Evolutionary conservation across 2,797 vertebrate species (phyloP).

Genomic region (Perdix hodgsoniae): DNA sequence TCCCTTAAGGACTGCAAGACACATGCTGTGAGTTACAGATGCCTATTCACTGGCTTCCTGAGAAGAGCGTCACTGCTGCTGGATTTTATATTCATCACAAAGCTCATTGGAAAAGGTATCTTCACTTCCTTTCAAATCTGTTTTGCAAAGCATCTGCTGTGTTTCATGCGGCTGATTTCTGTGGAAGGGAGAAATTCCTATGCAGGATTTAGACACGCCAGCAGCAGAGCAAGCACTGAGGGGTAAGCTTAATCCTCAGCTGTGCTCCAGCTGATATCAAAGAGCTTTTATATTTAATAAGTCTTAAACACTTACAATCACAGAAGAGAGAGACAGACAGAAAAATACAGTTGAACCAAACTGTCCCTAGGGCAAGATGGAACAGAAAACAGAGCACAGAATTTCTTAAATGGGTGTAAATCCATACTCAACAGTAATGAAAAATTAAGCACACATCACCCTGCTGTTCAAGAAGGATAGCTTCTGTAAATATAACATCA

Average conservation of each 20-base stretch:
- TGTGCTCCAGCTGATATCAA: conserved; percentile 70
- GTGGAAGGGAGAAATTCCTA: conserved; percentile 25
- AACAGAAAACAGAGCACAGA: conserved; percentile 12
- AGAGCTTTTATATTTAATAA: conserved; percentile 62
- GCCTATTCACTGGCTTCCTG: conserved; percentile 20
- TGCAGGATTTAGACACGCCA: conserved; percentile 51
- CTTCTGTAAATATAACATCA: conserved; percentile 34
- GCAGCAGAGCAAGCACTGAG: conserved; percentile 48
- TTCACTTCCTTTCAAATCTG: conserved; percentile 12
- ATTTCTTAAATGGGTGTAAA: conserved; percentile 28
- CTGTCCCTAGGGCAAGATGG: conserved; percentile 20
- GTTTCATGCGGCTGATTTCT: conserved; percentile 37
- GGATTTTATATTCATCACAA: background rate
- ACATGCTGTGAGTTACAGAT: conserved; percentile 10
- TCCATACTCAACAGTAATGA: background rate
- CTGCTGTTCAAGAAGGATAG: conserved; percentile 1
- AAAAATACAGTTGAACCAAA: conserved; percentile 32
- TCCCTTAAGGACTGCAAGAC: conserved; percentile 1
- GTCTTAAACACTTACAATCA: conserved; percentile 47
- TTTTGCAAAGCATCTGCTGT: conserved; percentile 50
- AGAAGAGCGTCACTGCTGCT: background rate
- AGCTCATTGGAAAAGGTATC: conserved; percentile 35
- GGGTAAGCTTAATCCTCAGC: conserved; percentile 65
- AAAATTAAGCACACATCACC: conserved; percentile 8
- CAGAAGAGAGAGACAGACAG: conserved; percentile 23